Evolutionary conservation across 2,888 invertebrate genomes (phyloP).

Genomic region (Entomobrya proxima): DNA sequence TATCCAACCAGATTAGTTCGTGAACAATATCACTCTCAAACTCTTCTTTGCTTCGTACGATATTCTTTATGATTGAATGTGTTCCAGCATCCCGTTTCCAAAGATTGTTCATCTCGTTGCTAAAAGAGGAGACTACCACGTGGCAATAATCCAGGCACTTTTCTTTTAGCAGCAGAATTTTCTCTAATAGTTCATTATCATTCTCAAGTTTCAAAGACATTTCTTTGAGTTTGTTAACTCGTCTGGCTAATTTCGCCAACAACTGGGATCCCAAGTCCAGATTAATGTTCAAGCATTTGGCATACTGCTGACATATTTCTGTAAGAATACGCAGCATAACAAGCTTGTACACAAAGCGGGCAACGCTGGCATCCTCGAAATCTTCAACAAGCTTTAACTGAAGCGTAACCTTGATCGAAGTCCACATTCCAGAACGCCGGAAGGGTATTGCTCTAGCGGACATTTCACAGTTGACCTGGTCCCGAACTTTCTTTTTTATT

Average conservation of each 20-base stretch:
- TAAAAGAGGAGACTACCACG: neutral
- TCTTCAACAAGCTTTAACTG: slow-evolving; percentile 47
- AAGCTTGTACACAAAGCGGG: too few species aligned
- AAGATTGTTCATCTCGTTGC: neutral
- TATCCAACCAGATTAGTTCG: neutral
- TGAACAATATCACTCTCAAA: neutral
- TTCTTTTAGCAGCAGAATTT: neutral
- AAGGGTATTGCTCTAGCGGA: slow-evolving; percentile 35
- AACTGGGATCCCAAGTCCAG: too few species aligned
- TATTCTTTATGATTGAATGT: neutral
- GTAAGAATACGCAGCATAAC: too few species aligned
- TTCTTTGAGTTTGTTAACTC: neutral
- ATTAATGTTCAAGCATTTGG: too few species aligned
- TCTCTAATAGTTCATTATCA: neutral
- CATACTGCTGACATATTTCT: too few species aligned
- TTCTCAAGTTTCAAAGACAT: neutral
- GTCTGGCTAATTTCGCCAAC: too few species aligned
- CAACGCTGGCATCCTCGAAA: too few species aligned
- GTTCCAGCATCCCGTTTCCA: neutral
- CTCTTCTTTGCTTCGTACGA: neutral
- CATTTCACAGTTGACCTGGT: slow-evolving; percentile 19
- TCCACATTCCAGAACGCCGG: slow-evolving; percentile 56
- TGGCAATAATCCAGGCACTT: neutral
- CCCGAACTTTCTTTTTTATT: slow-evolving; percentile 57
- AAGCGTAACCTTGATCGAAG: slow-evolving; percentile 37